Evolutionary conservation across 53 echinoderm and acorn worm genomes (phyloP), one percentile per base, ranked within the genome.

Genomic region (Glandiceps talaboti): DNA sequence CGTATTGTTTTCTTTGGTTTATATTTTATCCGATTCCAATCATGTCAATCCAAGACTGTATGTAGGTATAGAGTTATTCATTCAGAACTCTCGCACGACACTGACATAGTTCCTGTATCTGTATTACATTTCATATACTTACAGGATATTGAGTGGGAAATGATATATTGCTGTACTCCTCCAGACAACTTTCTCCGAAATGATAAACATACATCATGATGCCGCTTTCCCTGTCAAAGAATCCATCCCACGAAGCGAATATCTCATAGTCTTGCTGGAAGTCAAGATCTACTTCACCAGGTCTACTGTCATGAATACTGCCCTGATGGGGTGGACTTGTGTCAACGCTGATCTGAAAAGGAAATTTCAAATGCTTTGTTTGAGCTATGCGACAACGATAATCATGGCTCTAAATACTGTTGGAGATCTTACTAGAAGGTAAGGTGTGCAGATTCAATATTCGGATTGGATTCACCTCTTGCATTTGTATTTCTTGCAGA

Each of bases 171-270:
- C 64, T 20, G n/a, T n/a, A n/a, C 6, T 45, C 64, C 20, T 45
- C 64, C 6, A 45, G 64, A 78, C 88, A 88, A 1, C 32, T 29
- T 14, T 32, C 73, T 31, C 81, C 85, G 78, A 85, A 85, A 33
- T 73, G 29, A 77, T 85, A 88, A 73, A 73, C 30, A 27, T 88
- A 88, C 74, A 84, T 84, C 75, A 81, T 85, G 31, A 88, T 78
- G 0, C 88, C 88, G 27, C 88, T 88, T 77, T 88, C 88, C 81
- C 32, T 84, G 73, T 88, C 88, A 82, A 88, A 88, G 81, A 88
- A 88, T 33, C 88, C 88, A 27, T 84, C 81, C 88, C 88, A 88
- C 72, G 80, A 73, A 1, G 85, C 88, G 25, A 74, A 6, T 14
- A 88, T 77, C n/a, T 33, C 75, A 6, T 14, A 77, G 25, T 31